Base-by-base conservation (phyloP, 2,888 invertebrate species). In the Rhynchonema sp. region DNA sequence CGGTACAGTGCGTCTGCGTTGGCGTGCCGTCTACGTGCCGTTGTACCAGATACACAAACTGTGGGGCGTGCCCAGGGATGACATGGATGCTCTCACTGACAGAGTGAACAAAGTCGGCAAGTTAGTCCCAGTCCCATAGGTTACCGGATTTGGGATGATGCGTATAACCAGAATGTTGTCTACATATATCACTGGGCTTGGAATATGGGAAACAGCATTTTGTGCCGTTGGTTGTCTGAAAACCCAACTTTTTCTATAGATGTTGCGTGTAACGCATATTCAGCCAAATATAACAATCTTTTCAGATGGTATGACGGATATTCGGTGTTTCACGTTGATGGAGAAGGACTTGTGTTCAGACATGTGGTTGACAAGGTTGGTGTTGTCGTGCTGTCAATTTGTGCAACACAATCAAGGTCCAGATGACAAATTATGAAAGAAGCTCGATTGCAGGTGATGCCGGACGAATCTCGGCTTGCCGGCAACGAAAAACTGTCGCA, bases 291-390 rank as follows among this genome's bases (percentile, higher is more conserved):
- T 17, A 38, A 17, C 38, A 17, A 49, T 49, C 49, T n/a, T 23
- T 49, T 22, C 55, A 55, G 55, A 9, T 55, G 55, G 55, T 29
- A n/a, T 30, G 55, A 55, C 22, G 55, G 55, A 2, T 29, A 30
- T n/a, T 55, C 55, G 26, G 30, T 30, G n/a, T 55, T 29, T 55
- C 30, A 29, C 55, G 55, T 55, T 30, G 55, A 55, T 30, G 29
- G 22, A 9, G 1, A 9, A 2, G 55, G 55, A 13, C n/a, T 55
- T 9, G 55, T 55, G 30, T 20, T n/a, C 30, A 9, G 23, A 30
- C 55, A 55, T 27, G 55, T 55, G 22, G 55, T 30, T 3, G 55
- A 55, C n/a, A 9, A 26, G 30, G 59, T 59, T 53, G 23, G 28
- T 46, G n/a, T n/a, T n/a, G n/a, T n/a, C n/a, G n/a, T n/a, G n/a